These are phyloP conservation scores for Aricia artaxerxes DNA, from an alignment of 2,888 invertebrate genomes.

Conservation along the genomic window DNA sequence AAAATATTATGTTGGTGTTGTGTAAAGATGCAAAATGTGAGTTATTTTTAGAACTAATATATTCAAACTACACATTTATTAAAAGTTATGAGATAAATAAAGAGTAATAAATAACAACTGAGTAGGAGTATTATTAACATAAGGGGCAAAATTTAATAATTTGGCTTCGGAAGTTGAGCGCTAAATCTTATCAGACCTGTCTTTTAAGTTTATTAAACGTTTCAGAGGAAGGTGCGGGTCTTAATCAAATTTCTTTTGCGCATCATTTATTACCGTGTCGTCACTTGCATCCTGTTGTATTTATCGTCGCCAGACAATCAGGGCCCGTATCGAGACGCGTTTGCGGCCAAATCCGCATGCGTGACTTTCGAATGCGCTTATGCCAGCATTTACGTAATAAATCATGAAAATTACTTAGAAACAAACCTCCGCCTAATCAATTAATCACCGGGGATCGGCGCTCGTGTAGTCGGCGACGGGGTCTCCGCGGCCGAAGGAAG, in stretches of 20 bases:
- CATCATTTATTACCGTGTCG: slow-evolving; percentile 43
- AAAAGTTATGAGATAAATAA: not conserved
- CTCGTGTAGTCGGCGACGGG: slow-evolving; percentile 62
- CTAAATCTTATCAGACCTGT: slow-evolving; percentile 17
- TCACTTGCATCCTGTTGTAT: slow-evolving; percentile 45
- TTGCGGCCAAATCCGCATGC: slow-evolving; percentile 40
- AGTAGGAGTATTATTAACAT: not conserved
- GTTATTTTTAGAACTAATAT: not conserved
- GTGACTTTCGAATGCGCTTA: slow-evolving; percentile 39
- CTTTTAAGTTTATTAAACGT: slow-evolving; percentile 3
- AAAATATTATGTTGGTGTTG: slow-evolving; percentile 3
- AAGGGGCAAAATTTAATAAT: slow-evolving; percentile 15
- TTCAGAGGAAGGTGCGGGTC: slow-evolving; percentile 22
- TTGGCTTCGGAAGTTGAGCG: slow-evolving; percentile 5
- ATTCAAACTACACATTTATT: not conserved
- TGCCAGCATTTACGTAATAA: slow-evolving; percentile 54
- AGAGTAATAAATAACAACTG: not conserved
- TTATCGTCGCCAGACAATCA: slow-evolving; percentile 44
- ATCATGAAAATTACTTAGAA: slow-evolving; percentile 72
- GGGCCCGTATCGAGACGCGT: slow-evolving; percentile 39
- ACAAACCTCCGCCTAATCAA: slow-evolving; percentile 69
- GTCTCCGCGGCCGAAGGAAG: slow-evolving; percentile 57
- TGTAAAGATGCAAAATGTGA: not conserved
- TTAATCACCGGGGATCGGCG: slow-evolving; percentile 72
- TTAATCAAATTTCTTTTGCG: slow-evolving; percentile 43